These are phyloP conservation scores for Salvelinus fontinalis DNA, from an alignment of 2,113 vertebrate genomes.

Conservation along the genomic window DNA sequence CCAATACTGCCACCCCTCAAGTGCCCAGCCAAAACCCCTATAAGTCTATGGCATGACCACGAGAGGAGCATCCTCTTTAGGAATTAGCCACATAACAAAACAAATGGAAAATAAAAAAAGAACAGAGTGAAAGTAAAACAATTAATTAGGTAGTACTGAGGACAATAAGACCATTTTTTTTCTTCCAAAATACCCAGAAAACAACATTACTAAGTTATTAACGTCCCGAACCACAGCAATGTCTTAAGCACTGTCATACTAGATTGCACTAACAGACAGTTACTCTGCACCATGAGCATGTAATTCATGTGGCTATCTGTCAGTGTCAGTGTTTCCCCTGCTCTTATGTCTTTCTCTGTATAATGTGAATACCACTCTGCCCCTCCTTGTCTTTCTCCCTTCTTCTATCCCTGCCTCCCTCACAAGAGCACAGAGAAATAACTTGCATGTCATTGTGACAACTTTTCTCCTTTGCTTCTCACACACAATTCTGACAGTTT, in stretches of 20 bases:
- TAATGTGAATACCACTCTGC: background rate
- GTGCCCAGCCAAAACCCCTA: too few relatives aligned
- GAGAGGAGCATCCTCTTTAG: too few relatives aligned
- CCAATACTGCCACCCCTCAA: too few relatives aligned
- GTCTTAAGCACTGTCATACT: background rate
- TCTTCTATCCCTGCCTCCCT: background rate
- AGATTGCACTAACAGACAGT: too few relatives aligned
- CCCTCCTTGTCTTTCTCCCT: background rate
- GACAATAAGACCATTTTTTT: too few relatives aligned
- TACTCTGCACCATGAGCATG: background rate
- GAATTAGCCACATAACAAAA: too few relatives aligned
- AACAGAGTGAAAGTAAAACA: too few relatives aligned
- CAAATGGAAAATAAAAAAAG: too few relatives aligned
- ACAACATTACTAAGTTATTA: background rate
- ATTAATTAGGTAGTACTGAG: too few relatives aligned
- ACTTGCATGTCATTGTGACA: slow-evolving; percentile 3
- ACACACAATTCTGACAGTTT: slow-evolving; percentile 16
- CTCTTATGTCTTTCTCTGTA: background rate
- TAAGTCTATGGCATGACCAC: too few relatives aligned
- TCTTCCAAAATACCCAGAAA: background rate
- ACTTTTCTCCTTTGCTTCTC: slow-evolving; percentile 1
- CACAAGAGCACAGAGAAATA: background rate
- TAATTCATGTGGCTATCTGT: background rate
- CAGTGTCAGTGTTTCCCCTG: background rate
- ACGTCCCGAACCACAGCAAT: background rate